Base-by-base conservation (phyloP, 1,140 invertebrate genomes). In the Leptopilina boulardi region DNA sequence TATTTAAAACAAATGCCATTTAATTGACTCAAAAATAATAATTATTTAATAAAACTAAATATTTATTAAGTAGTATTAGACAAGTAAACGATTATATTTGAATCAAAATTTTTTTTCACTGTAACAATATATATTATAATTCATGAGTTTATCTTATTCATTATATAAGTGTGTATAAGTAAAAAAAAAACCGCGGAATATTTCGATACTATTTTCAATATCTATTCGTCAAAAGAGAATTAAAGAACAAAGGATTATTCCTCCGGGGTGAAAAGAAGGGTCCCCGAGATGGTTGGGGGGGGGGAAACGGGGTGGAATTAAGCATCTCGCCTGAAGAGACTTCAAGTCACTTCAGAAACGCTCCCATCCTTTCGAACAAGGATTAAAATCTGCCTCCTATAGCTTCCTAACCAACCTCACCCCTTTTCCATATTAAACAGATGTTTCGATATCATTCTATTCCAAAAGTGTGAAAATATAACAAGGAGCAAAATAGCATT, bases 321-420 rank as follows among this genome's bases (percentile, higher is more conserved):
- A 91, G 89, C 90, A 91, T 90, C 89, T 90, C 87, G 89, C 89
- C 88, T 88, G 89, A 91, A 90, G 89, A 90, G 88, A 89, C 89
- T 91, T 88, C 85, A 87, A 91, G 89, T 91, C 90, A 91, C 89
- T 91, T 90, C 88, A 90, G 76, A 86, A 77, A 88, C 86, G 83
- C 85, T 83, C 86, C 81, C 82, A 80, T 83, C 78, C 84, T 83
- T 84, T 76, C 83, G 78, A 85, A 89, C 87, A 89, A 89, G 90
- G 90, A 91, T 91, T 91, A 91, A 91, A 91, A 90, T 91, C 88
- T 89, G 88, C 86, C 86, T 89, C 83, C 76, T 88, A 81, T 85
- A 81, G 82, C 81, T 80, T 80, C 82, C 82, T 82, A 83, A 84
- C 80, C 81, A 82, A 78, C 82, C 72, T 80, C 77, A 82, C 73